Evolutionary conservation across 2,888 invertebrate species (phyloP).

Genomic region (Dynastes maya): DNA sequence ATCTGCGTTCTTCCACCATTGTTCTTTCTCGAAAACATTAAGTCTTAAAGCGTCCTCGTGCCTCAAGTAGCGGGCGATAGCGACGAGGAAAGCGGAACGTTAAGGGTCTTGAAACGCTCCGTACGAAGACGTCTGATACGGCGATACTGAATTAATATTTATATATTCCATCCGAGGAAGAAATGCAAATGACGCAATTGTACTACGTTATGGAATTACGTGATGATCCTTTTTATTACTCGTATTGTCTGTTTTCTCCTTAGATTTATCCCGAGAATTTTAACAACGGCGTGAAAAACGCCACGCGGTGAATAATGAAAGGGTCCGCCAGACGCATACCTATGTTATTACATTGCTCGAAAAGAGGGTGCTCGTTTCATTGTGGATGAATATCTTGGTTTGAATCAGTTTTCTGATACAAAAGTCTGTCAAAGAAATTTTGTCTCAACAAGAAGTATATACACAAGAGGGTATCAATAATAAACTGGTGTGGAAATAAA

Average conservation of each 20-base stretch:
- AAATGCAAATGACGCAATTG: slow-evolving; percentile 61
- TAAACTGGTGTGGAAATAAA: no score
- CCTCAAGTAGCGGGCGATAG: slow-evolving; percentile 1
- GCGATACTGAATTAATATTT: slow-evolving; percentile 58
- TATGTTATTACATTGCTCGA: slow-evolving; percentile 8
- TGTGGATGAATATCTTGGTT: background rate
- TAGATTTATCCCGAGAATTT: slow-evolving; percentile 49
- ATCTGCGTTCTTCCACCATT: slow-evolving; percentile 30
- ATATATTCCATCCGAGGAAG: slow-evolving; percentile 58
- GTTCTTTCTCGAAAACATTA: slow-evolving; percentile 29
- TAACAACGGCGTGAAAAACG: slow-evolving; percentile 45
- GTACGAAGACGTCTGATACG: slow-evolving; percentile 28
- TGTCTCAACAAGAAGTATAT: no score
- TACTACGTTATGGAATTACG: slow-evolving; percentile 59
- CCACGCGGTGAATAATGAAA: slow-evolving; percentile 46
- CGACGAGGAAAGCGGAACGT: slow-evolving; percentile 8
- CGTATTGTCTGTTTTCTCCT: slow-evolving; percentile 52
- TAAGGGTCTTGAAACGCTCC: slow-evolving; percentile 21
- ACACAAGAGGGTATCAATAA: no score
- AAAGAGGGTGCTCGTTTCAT: background rate
- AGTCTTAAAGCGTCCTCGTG: slow-evolving; percentile 24
- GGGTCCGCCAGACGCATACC: slow-evolving; percentile 29
- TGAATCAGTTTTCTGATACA: background rate
- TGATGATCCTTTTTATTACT: slow-evolving; percentile 59
- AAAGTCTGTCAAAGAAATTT: background rate